These are phyloP conservation scores for Melopsittacus undulatus DNA, from an alignment of 2,797 vertebrate species.

Conservation along the genomic window DNA sequence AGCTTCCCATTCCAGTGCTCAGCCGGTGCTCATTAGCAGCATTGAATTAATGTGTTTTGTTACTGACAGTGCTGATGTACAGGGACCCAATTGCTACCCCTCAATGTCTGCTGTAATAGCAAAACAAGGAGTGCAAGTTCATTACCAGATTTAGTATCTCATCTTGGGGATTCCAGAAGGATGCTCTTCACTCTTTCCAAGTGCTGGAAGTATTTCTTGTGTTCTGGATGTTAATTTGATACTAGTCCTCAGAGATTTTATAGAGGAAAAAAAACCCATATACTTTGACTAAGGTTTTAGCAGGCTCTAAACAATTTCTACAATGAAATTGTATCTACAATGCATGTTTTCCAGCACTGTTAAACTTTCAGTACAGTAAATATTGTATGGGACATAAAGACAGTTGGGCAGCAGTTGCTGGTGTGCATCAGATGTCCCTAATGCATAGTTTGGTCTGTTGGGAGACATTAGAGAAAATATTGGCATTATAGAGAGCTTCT, in stretches of 20 bases:
- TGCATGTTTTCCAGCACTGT: not conserved
- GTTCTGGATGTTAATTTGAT: conserved; percentile 1
- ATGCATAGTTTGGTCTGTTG: not conserved
- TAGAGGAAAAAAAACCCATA: not conserved
- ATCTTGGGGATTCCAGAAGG: conserved; percentile 10
- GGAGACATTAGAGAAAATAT: not conserved
- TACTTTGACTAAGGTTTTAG: not conserved
- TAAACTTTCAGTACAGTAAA: conserved; percentile 13
- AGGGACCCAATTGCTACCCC: not conserved
- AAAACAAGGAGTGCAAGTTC: not conserved
- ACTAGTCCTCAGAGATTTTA: not conserved
- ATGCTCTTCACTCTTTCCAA: not conserved
- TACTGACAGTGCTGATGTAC: conserved; percentile 9
- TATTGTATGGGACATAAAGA: not conserved
- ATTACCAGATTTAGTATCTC: not conserved
- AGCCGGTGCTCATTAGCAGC: not conserved
- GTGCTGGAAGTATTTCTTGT: not conserved
- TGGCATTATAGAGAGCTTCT: not conserved
- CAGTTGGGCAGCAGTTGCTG: not conserved
- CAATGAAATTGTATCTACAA: not conserved
- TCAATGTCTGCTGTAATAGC: not conserved
- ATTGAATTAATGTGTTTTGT: not conserved
- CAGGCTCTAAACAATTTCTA: not conserved
- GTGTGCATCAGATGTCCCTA: not conserved
- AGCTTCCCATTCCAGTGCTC: not conserved